Evolutionary conservation across 2,113 vertebrate species (phyloP).

Genomic region (Otus sunia): DNA sequence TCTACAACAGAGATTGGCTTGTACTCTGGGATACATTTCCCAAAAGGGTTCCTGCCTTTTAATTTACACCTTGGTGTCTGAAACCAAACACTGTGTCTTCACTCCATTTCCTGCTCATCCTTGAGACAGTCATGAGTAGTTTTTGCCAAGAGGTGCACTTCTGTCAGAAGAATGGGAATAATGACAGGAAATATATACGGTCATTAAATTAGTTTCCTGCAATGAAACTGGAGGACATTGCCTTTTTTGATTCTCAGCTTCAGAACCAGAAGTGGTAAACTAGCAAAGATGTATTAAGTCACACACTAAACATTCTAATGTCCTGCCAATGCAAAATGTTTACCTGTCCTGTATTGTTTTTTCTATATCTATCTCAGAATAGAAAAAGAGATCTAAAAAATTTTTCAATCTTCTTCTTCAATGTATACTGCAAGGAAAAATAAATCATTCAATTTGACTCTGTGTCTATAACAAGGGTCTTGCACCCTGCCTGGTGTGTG

Average conservation of each 20-base stretch:
- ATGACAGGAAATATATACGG: not conserved
- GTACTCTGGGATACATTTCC: not conserved
- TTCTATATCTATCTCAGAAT: not conserved
- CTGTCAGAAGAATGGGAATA: not conserved
- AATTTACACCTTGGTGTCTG: not conserved
- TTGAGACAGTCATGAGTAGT: not conserved
- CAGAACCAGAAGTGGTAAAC: not conserved
- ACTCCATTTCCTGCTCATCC: not conserved
- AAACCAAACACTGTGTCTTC: not conserved
- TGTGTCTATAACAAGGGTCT: not conserved
- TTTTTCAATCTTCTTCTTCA: not conserved
- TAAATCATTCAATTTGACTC: not conserved
- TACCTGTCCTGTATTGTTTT: not conserved
- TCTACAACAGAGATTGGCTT: not conserved
- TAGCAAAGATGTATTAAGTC: not conserved
- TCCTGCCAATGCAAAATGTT: not conserved
- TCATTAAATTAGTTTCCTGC: not conserved
- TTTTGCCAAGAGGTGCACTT: not conserved
- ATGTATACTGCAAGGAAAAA: not conserved
- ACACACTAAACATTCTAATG: not conserved
- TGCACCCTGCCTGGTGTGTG: not conserved
- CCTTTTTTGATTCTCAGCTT: not conserved
- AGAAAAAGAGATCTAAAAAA: not conserved
- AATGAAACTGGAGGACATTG: not conserved
- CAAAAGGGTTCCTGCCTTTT: not conserved